These are phyloP conservation scores for Nesospiza acunhae DNA, from an alignment of 2,113 vertebrate genomes.

Conservation along the genomic window DNA sequence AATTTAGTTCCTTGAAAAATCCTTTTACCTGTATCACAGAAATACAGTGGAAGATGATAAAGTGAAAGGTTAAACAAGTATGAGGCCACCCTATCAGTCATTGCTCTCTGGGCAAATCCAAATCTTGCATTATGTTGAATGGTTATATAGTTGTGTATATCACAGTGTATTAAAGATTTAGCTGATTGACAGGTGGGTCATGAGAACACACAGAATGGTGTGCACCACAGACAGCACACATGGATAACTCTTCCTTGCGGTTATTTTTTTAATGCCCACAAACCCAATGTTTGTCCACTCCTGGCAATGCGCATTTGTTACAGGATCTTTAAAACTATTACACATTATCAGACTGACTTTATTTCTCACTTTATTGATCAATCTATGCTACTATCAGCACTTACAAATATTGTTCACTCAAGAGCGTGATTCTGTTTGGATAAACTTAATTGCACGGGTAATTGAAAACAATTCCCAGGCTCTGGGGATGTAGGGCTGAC, in stretches of 20 bases:
- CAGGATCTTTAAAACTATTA: not conserved
- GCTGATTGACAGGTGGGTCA: not conserved
- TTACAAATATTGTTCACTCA: not conserved
- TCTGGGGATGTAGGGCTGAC: not conserved
- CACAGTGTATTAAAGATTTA: not conserved
- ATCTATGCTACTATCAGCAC: not conserved
- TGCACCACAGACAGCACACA: accelerated
- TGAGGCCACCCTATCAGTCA: not conserved
- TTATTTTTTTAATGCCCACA: not conserved
- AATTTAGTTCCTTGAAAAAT: not conserved
- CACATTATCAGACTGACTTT: not conserved
- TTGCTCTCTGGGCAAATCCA: not conserved
- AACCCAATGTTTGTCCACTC: not conserved
- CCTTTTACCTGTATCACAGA: not conserved
- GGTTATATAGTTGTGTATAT: not conserved
- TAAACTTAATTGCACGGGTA: not conserved
- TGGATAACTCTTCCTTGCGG: not conserved
- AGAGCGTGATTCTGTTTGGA: not conserved
- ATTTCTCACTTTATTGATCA: not conserved
- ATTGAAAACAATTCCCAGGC: not conserved
- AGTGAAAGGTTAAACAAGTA: not conserved
- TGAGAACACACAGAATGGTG: not conserved
- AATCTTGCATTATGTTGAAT: not conserved
- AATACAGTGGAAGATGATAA: not conserved
- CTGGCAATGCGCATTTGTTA: not conserved